Base-by-base conservation (phyloP, 1,140 invertebrate genomes). In the Macrosteles quadrilineatus region DNA sequence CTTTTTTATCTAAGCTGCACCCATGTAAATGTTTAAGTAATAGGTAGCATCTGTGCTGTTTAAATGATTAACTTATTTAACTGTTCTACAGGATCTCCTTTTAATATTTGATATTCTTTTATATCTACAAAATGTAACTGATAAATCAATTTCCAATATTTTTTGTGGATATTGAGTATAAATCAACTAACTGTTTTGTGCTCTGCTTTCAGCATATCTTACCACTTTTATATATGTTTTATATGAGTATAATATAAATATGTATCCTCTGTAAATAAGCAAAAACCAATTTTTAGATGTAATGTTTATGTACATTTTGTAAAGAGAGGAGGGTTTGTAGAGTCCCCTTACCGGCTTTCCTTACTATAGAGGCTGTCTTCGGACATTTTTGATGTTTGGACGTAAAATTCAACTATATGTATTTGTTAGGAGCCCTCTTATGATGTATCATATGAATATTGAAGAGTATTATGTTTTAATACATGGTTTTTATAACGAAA, bases 391-490 rank as follows among this genome's bases (percentile, higher is more conserved):
- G 47, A 50, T 50, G 47, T 50, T 50, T 50, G 47, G 47, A 50
- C 47, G 47, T 50, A 50, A 50, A 50, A 19, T 19, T 50, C 47
- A 11, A 50, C 47, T 50, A 23, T 19, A 50, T 50, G 47, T 50
- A 50, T 50, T 50, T 50, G 47, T 50, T 50, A 19, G 21, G 21
- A n/a, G n/a, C 47, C 47, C 47, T 50, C 47, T 50, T 36, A 50
- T 23, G 4, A 50, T 50, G 47, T 50, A 50, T 50, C 4, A 62
- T 53, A 62, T 36, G 68, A 63, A 40, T 70, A 70, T 70, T 64
- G 59, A 73, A 72, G 72, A 73, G 69, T 73, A 73, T 70, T 73
- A 73, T 73, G 72, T 73, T 73, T 72, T 73, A 73, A 73, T 73
- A 73, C 72, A 73, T 73, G 72, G 68, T 73, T 73, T 73, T 73